These are phyloP conservation scores for Spodoptera littoralis DNA, from an alignment of 2,888 invertebrate species.

Conservation along the genomic window DNA sequence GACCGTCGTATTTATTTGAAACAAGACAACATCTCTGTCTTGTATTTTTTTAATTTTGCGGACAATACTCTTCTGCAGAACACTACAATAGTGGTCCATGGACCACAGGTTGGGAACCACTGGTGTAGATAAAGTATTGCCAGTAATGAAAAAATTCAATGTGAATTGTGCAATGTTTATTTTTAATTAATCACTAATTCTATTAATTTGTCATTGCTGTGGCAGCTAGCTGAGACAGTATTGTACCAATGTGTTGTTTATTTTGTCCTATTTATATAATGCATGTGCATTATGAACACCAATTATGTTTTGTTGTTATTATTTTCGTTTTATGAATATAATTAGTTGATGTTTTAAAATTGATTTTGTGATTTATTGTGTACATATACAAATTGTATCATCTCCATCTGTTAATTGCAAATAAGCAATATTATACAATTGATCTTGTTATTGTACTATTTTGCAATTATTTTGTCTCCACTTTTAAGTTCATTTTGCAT, in stretches of 20 bases:
- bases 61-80: no score
- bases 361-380: constrained; percentile 33
- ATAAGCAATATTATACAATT: no score
- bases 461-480: not conserved
- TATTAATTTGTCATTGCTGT: constrained; percentile 33
- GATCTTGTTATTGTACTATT: no score
- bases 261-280: constrained; percentile 33
- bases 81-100: no score
- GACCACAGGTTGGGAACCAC: no score
- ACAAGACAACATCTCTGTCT: no score
- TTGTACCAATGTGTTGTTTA: constrained; percentile 50
- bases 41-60: no score
- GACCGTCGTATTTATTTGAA: no score
- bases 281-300: constrained; percentile 44
- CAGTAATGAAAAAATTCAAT: constrained; percentile 6
- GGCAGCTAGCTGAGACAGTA: constrained; percentile 42
- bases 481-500: constrained; percentile 5
- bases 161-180: constrained; percentile 22
- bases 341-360: constrained; percentile 46
- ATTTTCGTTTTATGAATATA: constrained; percentile 57
- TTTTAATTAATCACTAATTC: constrained; percentile 9
- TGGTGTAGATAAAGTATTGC: no score
- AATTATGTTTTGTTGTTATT: constrained; percentile 50
- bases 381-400: constrained; percentile 39
- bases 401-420: no score